Base-by-base conservation (phyloP, 1,140 invertebrate species). In the Drosophila biarmipes region DNA sequence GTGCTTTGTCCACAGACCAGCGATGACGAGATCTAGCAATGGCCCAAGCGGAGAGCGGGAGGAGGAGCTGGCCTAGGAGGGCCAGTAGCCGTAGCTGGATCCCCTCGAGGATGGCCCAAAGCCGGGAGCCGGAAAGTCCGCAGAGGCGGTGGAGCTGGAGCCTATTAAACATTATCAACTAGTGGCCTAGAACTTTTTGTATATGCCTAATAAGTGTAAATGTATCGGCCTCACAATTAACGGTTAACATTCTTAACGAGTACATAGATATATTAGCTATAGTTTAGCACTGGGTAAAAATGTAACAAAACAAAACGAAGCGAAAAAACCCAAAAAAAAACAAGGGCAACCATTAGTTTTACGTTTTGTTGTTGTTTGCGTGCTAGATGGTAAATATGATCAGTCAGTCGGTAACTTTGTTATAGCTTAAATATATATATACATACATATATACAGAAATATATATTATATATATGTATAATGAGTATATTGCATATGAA, bases 1-100 rank as follows among this genome's bases (percentile, higher is more conserved):
- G 91, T 95, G 11, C 92, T 93, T 12, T 94, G 93, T 76, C 93
- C 93, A 14, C 93, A 94, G 54, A 93, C 92, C 17, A 94, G 94
- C 61, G 94, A 94, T 35, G 94, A 94, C 17, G 94, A 94, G 69
- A 58, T 87, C 27, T 89, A 73, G 48, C 56, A 21, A 10, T 31
- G 49, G 37, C n/a, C 17, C 11, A 48, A 24, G 24, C 24, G 24
- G 24, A 24, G 24, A 24, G 24, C 24, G 24, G 24, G 24, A 24
- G 24, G 24, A 24, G 24, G 24, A 24, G 24, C 24, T 0, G 5
- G 24, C 0, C 5, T 24, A 4, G 24, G 24, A 24, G 24, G 24
- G 0, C 3, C 1, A 24, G 24, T 24, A 24, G 5, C 24, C 3
- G 5, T 24, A 24, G 24, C 24, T 24, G 24, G 24, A 24, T 24